Evolutionary conservation across 2,888 invertebrate species (phyloP), one percentile per base, ranked within the genome.

Genomic region (Xestobium rufovillosum): DNA sequence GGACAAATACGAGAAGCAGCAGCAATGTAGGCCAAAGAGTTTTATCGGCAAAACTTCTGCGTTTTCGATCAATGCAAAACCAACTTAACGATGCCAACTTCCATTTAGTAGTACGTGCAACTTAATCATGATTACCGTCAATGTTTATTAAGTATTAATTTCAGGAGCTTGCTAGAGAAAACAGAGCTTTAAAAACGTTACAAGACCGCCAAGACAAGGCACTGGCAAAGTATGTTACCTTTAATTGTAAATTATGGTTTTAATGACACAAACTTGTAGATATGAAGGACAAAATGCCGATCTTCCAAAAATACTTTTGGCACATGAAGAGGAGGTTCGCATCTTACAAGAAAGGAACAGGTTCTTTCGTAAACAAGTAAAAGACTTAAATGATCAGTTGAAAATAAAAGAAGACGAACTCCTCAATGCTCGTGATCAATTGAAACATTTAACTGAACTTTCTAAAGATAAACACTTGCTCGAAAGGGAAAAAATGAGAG

Each of bases 181-280:
- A 88, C 57, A 75, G 79, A 48, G 71, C 83, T 25, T 60, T 88
- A 16, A 78, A 80, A 49, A 83, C 80, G 3, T 63, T 87, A 25
- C 85, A 85, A 61, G 85, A 83, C 57, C 75, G 86, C 32, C 87
- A 87, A 53, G 85, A 86, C 53, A 75, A 77, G 39, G 86, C 86
- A 0, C 61, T 88, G 33, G 76, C 78, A 48, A 81, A 80, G 70
- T 78, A 68, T 56, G 57, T 45, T 23, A 15, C 6, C 26, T 11
- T 10, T n/a, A 10, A 10, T 31, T 31, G 8, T 6, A 8, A 14
- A 13, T 36, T 17, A 25, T 12, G 25, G 13, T 26, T 11, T 29
- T n/a, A 31, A 35, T 15, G n/a, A 10, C 9, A 10, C 23, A 36
- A 34, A 4, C 15, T 44, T 46, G 30, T 42, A 76, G 75, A 51